Evolutionary conservation across 92 coral and sea anemone species (phyloP), one percentile per base, ranked within the genome.

Genomic region (Porites lobata): DNA sequence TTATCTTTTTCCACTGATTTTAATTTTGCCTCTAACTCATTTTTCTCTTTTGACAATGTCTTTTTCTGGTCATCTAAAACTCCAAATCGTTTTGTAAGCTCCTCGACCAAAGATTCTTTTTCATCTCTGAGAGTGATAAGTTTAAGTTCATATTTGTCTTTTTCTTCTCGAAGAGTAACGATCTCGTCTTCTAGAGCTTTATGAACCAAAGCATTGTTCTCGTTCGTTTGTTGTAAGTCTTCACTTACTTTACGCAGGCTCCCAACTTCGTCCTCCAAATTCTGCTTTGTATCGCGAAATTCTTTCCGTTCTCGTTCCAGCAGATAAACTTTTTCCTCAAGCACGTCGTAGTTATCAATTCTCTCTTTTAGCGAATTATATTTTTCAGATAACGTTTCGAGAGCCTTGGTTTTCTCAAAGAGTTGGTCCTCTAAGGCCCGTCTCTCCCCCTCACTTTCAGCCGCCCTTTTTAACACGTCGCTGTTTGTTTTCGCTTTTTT

Each of bases 261-360:
- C 20, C 81, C 84, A 47, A 91, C 76, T 74, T 91, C 76, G 19
- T 91, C 96, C 71, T 91, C 83, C 2, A 98, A 69, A 38, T 72
- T 78, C 65, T 92, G 76, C 5, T 86, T 92, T 18, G 75, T 72
- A 9, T 76, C 80, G 19, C 79, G 69, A 17, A 80, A 61, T 8
- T 88, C 95, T 72, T 92, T 95, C 84, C 93, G 92, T 76, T 98
- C 99, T 70, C 96, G 84, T 80, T 96, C 98, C 63, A 92, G 89
- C 9, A 85, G 89, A 77, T 90, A 92, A 69, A 95, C 89, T 66
- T 96, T 98, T 62, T 98, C 98, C 68, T 98, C 99, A 6, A 98
- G 86, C 2, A 87, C 83, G 63, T 98, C 98, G 73, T 92, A 96
- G 51, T 92, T 90, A 1, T 91, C 98, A 65, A 96, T 77, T 84